These are phyloP conservation scores for Coccyzus lansbergi DNA, from an alignment of 2,797 vertebrate species.

Conservation along the genomic window DNA sequence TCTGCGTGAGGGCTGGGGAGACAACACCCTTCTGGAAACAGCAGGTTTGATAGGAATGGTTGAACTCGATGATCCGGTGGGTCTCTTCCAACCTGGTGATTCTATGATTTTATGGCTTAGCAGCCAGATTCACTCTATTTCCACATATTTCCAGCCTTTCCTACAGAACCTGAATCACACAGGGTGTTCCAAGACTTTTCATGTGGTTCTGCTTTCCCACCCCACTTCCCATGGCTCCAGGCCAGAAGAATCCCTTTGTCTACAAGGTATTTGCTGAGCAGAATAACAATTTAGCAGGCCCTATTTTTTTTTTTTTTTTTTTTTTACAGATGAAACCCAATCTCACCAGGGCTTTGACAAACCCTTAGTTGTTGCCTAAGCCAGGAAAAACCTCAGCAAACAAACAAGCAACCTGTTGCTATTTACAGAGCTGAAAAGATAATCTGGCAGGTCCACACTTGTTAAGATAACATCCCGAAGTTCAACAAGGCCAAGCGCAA, in stretches of 20 bases:
- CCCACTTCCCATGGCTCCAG: neutral
- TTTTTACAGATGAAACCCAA: neutral
- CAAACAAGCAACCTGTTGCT: slow-evolving; percentile 75
- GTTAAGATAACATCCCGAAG: neutral
- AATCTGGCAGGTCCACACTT: slow-evolving; percentile 75
- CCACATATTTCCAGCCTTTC: neutral
- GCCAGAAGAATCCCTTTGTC: slow-evolving; percentile 30
- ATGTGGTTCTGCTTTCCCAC: neutral
- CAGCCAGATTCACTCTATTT: neutral
- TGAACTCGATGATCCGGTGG: too few relatives aligned
- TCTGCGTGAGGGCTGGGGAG: neutral
- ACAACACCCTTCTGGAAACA: neutral
- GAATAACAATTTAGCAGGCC: slow-evolving; percentile 30
- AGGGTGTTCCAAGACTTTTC: neutral
- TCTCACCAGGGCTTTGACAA: slow-evolving; percentile 3
- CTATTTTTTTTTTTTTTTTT: neutral
- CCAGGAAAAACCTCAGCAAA: slow-evolving; percentile 24
- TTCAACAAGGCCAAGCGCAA: too few relatives aligned
- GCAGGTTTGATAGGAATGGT: too few relatives aligned
- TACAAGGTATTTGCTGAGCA: slow-evolving; percentile 12
- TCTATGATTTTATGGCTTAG: too few relatives aligned
- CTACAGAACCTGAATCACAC: neutral
- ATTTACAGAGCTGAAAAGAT: slow-evolving; percentile 67
- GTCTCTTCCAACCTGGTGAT: too few relatives aligned
- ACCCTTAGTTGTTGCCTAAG: neutral